These are phyloP conservation scores for Neoascia interrupta DNA, from an alignment of 2,888 invertebrate species.

Conservation along the genomic window DNA sequence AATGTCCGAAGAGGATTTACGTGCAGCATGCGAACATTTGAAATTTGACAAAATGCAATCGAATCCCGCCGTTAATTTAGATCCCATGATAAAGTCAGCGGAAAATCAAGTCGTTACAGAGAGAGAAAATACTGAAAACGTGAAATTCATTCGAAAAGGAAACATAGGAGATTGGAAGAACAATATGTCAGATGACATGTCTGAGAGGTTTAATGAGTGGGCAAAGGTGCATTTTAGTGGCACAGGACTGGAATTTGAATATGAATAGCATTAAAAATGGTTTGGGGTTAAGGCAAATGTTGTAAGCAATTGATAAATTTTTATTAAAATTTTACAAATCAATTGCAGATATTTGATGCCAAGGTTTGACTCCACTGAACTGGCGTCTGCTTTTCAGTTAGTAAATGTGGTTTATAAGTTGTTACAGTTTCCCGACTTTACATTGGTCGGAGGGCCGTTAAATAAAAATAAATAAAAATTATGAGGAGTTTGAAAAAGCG, in stretches of 20 bases:
- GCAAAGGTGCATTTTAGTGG: slow-evolving; percentile 83
- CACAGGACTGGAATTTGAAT: slow-evolving; percentile 84
- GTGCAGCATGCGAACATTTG: slow-evolving; percentile 86
- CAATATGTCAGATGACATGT: slow-evolving; percentile 86
- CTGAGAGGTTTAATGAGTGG: slow-evolving; percentile 87
- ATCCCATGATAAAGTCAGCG: slow-evolving; percentile 81
- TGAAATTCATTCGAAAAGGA: slow-evolving; percentile 88
- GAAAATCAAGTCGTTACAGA: slow-evolving; percentile 18
- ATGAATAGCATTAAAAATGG: no score
- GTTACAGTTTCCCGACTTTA: no score
- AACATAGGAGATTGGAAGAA: slow-evolving; percentile 89
- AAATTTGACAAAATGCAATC: slow-evolving; percentile 90
- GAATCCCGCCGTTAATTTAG: slow-evolving; percentile 89
- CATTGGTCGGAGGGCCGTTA: no score
- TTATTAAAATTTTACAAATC: no score
- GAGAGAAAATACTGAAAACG: slow-evolving; percentile 62
- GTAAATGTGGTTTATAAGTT: no score
- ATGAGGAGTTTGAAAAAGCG: no score
- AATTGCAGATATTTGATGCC: no score
- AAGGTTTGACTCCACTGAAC: no score
- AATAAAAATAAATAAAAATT: no score
- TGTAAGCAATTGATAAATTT: no score
- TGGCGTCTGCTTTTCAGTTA: no score
- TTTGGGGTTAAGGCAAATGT: no score
- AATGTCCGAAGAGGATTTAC: slow-evolving; percentile 84